Conservation (phyloP, 2,888 invertebrate species). For the Microctonus hyperodae region DNA sequence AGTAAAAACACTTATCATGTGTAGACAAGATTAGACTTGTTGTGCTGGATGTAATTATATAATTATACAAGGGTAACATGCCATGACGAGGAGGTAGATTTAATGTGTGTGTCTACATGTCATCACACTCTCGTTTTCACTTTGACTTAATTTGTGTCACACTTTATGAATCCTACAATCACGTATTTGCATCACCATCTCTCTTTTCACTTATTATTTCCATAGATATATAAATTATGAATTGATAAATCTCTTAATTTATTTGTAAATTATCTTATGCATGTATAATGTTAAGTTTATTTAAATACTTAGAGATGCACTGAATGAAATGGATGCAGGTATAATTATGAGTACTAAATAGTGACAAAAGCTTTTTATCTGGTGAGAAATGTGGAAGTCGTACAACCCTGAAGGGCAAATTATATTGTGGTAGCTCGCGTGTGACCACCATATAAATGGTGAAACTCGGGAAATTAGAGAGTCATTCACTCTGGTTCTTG, state of each 20-base stretch:
- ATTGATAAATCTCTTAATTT: not conserved
- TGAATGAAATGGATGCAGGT: not conserved
- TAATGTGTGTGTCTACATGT: constrained; percentile 40
- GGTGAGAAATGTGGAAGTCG: constrained; percentile 17
- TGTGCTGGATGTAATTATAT: constrained; percentile 1
- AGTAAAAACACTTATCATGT: not conserved
- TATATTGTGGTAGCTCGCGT: constrained; percentile 41
- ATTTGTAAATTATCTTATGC: not conserved
- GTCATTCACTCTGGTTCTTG: constrained; percentile 39
- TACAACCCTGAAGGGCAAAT: constrained; percentile 47
- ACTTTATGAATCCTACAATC: constrained; percentile 46
- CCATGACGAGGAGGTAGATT: constrained; percentile 33
- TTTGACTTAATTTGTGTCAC: constrained; percentile 47
- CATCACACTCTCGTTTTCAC: constrained; percentile 54
- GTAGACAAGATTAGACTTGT: not conserved
- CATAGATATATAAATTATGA: too few species aligned
- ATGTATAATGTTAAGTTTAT: not conserved
- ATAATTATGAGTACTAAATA: not conserved
- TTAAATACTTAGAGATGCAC: not conserved
- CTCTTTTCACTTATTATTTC: not conserved
- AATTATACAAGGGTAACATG: constrained; percentile 5
- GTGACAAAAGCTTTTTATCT: not conserved
- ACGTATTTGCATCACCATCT: constrained; percentile 27
- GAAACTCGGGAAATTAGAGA: constrained; percentile 52
- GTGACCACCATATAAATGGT: constrained; percentile 54